Conservation (phyloP, 2,797 vertebrate genomes). For the Alectoris magna region DNA sequence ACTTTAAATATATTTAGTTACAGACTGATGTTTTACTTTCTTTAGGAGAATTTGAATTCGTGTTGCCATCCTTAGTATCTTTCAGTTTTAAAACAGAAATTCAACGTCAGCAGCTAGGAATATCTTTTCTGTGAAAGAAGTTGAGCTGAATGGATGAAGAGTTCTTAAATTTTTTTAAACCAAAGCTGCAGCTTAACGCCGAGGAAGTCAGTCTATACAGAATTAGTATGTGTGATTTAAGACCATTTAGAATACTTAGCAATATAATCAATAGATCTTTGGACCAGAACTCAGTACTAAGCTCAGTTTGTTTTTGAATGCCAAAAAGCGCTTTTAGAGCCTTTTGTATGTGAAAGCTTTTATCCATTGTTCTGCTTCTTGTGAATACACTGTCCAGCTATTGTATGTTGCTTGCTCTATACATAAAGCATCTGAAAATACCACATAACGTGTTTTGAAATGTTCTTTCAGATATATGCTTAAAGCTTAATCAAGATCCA, state of each 20-base stretch:
- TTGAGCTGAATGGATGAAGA: neutral
- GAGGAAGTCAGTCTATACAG: neutral
- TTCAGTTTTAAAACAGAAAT: neutral
- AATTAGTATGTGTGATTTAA: neutral
- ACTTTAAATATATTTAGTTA: neutral
- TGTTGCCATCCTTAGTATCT: neutral
- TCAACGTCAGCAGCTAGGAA: neutral
- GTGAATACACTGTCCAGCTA: neutral
- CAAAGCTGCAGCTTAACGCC: neutral
- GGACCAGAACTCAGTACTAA: neutral
- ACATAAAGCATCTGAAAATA: neutral
- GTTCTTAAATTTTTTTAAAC: neutral
- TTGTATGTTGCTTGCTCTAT: neutral
- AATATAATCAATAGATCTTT: neutral
- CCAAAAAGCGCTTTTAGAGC: neutral
- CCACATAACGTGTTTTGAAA: neutral
- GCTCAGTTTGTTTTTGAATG: neutral
- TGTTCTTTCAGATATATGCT: neutral
- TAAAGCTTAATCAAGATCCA: conserved; percentile 25
- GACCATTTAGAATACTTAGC: neutral
- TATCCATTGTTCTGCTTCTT: neutral
- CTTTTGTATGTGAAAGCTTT: neutral
- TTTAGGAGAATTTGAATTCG: neutral
- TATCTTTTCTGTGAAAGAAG: neutral
- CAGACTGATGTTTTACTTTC: neutral